These are phyloP conservation scores for Phoxinus dragarum DNA, from an alignment of 2,797 vertebrate genomes.

Conservation along the genomic window DNA sequence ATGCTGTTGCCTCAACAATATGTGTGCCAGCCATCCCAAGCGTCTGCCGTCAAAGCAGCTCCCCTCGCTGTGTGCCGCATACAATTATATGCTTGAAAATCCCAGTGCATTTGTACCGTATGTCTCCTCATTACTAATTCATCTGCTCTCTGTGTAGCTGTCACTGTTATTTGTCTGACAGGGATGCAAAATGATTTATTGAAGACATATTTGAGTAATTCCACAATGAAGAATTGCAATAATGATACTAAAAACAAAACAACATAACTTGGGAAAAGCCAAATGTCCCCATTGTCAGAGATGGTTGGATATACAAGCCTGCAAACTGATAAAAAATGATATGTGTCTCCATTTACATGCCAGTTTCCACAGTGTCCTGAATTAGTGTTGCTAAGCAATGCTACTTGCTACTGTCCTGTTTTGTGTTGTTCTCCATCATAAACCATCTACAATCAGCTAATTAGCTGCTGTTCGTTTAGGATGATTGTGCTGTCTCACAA, in stretches of 20 bases:
- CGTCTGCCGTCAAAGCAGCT: slow-evolving; percentile 39
- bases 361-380: slow-evolving; percentile 1
- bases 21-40: slow-evolving; percentile 42
- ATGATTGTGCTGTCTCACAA: neutral
- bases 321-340: neutral
- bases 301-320: neutral
- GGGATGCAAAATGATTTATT: slow-evolving; percentile 62
- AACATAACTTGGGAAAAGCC: slow-evolving; percentile 38
- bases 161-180: slow-evolving; percentile 62
- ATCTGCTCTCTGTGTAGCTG: slow-evolving; percentile 60
- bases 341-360: neutral
- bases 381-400: slow-evolving; percentile 11
- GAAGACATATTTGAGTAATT: slow-evolving; percentile 60
- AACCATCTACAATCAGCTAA: slow-evolving; percentile 10
- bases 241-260: slow-evolving; percentile 49
- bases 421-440: neutral
- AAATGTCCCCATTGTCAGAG: slow-evolving; percentile 3
- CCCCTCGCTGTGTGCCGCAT: slow-evolving; percentile 36
- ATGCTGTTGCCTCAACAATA: slow-evolving; percentile 39
- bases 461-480: slow-evolving; percentile 12
- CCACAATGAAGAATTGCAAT: slow-evolving; percentile 57
- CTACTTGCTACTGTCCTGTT: neutral
- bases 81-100: slow-evolving; percentile 56
- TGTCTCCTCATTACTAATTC: slow-evolving; percentile 66
- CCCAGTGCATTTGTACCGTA: slow-evolving; percentile 53